These are phyloP conservation scores for Rhagophthalmus giganteus DNA, from an alignment of 2,888 invertebrate genomes.

Conservation along the genomic window DNA sequence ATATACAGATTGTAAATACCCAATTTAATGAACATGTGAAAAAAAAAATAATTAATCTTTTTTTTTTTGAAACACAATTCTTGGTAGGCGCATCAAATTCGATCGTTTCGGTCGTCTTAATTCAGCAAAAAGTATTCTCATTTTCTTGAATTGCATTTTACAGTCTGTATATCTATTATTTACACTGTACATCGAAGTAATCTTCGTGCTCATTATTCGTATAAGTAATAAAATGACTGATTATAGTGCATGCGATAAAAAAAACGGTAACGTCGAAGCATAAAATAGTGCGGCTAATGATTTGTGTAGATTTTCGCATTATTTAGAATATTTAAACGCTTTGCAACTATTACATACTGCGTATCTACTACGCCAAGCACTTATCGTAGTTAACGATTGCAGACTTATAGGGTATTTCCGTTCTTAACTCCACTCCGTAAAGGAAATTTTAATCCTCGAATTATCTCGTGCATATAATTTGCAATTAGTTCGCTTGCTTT, in stretches of 20 bases:
- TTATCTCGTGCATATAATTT: constrained; percentile 35
- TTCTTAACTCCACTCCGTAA: constrained; percentile 12
- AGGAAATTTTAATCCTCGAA: constrained; percentile 21
- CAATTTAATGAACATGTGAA: no score
- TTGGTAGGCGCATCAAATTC: no score
- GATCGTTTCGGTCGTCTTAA: no score
- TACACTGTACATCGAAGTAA: no score
- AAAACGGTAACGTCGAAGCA: constrained; percentile 16
- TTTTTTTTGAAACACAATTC: no score
- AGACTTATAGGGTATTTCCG: constrained; percentile 5
- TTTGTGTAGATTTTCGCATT: constrained; percentile 18
- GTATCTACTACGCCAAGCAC: constrained; percentile 8
- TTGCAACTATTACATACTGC: constrained; percentile 18
- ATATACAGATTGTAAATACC: no score
- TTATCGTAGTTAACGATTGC: constrained; percentile 3
- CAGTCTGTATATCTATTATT: not conserved
- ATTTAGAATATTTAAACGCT: constrained; percentile 15
- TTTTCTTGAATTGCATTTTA: constrained; percentile 2
- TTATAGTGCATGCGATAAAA: constrained; percentile 25
- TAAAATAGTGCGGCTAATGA: constrained; percentile 26
- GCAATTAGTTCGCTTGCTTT: constrained; percentile 38
- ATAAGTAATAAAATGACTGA: constrained; percentile 17
- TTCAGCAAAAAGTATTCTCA: no score
- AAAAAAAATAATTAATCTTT: no score
- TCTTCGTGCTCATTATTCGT: no score